Percentiles rank a stretch among this genome's conserved stretches.
phyloP scores from a whole-genome alignment of 1,140 invertebrate genomes.

The Chironomus tepperi region DNA sequence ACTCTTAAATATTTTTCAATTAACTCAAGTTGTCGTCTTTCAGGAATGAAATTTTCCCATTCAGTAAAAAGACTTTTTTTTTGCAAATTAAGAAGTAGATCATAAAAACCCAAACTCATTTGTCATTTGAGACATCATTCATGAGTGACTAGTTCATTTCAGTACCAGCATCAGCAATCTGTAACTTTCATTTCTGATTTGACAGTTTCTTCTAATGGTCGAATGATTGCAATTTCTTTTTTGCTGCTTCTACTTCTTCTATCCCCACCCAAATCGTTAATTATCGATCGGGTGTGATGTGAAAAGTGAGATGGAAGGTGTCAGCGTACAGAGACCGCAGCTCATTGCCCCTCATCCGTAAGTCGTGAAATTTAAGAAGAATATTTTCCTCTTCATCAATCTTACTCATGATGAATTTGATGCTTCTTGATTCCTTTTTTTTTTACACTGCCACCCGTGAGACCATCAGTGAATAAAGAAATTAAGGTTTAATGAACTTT shows the following conservation, averaged over 20 bases:
- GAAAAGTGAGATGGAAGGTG: not conserved
- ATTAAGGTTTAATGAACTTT: too few species aligned
- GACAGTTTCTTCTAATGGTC: not conserved
- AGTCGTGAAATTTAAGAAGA: too few species aligned
- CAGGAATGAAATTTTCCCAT: not conserved
- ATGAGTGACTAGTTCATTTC: not conserved
- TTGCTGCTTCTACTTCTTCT: not conserved
- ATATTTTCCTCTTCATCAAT: too few species aligned
- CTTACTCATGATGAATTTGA: too few species aligned
- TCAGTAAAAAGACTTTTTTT: not conserved
- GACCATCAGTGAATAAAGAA: too few species aligned
- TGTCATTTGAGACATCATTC: constrained; percentile 12
- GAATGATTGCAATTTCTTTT: constrained; percentile 7
- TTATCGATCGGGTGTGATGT: not conserved
- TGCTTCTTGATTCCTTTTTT: too few species aligned
- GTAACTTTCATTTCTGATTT: not conserved
- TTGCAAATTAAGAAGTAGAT: too few species aligned
- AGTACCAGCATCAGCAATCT: not conserved
- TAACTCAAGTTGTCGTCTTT: not conserved
- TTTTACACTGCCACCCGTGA: too few species aligned
- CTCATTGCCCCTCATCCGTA: not conserved
- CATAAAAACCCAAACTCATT: not conserved
- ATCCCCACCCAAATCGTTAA: not conserved
- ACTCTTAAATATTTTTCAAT: not conserved
- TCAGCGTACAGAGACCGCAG: not conserved